Conservation (phyloP, 2,113 vertebrate species). For the Callocephalon fimbriatum region DNA sequence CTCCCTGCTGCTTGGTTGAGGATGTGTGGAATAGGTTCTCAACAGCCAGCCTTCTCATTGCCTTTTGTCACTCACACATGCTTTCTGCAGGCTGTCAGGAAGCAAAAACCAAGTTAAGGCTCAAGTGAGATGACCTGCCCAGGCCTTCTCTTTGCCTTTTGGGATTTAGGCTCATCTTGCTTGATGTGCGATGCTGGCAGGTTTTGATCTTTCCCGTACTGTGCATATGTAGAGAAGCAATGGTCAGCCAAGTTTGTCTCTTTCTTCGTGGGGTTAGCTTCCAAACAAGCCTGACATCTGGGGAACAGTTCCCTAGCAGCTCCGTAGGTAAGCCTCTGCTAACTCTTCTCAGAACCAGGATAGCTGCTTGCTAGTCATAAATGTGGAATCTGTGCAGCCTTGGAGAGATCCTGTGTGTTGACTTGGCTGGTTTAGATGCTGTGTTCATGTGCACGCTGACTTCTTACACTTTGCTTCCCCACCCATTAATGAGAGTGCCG, state of each 20-base stretch:
- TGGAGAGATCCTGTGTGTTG: neutral
- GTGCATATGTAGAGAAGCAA: neutral
- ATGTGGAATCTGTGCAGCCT: neutral
- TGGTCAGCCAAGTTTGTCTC: neutral
- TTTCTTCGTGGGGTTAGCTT: neutral
- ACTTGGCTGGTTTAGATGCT: neutral
- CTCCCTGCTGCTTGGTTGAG: neutral
- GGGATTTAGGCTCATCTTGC: neutral
- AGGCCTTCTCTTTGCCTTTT: neutral
- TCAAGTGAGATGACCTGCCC: neutral
- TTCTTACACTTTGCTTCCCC: neutral
- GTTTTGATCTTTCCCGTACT: neutral
- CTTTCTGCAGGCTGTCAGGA: neutral
- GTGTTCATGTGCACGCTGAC: neutral
- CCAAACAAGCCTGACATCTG: neutral
- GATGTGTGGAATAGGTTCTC: neutral
- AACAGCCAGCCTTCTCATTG: neutral
- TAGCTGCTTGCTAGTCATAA: neutral
- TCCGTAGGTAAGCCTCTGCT: conserved; percentile 1
- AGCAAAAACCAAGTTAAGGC: neutral
- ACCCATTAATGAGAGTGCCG: neutral
- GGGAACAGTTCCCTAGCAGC: neutral
- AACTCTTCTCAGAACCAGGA: neutral
- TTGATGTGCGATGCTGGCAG: neutral
- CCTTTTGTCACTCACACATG: neutral